Conservation (phyloP, 2,797 vertebrate species). For the Poecilia gillii region DNA sequence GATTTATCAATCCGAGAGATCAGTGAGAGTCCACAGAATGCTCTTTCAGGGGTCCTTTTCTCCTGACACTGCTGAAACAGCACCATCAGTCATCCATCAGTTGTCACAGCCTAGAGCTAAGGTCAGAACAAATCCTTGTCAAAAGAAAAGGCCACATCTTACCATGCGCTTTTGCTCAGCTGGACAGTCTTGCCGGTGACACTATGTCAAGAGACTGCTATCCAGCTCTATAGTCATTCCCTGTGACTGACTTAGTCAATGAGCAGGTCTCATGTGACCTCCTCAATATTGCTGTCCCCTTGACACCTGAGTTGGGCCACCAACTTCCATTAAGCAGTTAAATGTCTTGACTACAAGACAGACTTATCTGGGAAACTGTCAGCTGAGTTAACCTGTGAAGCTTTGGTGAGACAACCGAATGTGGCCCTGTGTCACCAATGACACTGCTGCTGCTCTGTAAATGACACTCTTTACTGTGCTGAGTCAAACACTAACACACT, state of each 20-base stretch:
- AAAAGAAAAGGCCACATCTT: conserved; percentile 79
- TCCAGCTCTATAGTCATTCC: conserved; percentile 66
- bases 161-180: conserved; percentile 73
- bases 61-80: conserved; percentile 72
- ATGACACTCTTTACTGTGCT: conserved; percentile 60
- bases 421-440: conserved; percentile 74
- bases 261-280: conserved; percentile 73
- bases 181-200: conserved; percentile 73
- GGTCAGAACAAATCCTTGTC: conserved; percentile 80
- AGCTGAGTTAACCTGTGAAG: conserved; percentile 77
- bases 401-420: conserved; percentile 75
- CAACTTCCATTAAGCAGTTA: conserved; percentile 73
- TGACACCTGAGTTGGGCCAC: conserved; percentile 80
- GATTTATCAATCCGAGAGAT: conserved; percentile 54
- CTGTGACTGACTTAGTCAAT: conserved; percentile 71
- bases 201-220: conserved; percentile 74
- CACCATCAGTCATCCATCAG: conserved; percentile 82
- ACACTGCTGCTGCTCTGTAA: conserved; percentile 65
- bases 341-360: conserved; percentile 73
- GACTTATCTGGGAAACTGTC: conserved; percentile 81
- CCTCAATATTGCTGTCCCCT: conserved; percentile 63
- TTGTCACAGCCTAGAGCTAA: conserved; percentile 76
- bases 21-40: conserved; percentile 60
- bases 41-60: conserved; percentile 67
- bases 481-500: conserved; percentile 60